These are phyloP conservation scores for Lagodon rhomboides DNA, from an alignment of 2,797 vertebrate species.

Conservation along the genomic window DNA sequence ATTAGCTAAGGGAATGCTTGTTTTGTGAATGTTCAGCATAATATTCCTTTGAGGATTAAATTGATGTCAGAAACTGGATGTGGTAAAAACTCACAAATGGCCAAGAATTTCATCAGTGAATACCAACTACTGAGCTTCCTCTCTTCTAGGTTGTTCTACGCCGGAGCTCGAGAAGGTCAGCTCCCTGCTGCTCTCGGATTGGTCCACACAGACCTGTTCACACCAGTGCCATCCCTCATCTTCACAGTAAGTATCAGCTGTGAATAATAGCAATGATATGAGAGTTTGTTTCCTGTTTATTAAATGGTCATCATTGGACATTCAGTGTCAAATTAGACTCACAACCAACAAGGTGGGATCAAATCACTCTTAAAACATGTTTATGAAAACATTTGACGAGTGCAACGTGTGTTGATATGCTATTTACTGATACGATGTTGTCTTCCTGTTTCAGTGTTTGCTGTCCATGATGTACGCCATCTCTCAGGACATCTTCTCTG, in stretches of 20 bases:
- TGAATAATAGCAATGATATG: not conserved
- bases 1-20: not conserved
- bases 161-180: constrained; percentile 85
- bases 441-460: constrained; percentile 71
- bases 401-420: not conserved
- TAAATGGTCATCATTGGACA: not conserved
- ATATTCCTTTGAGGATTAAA: not conserved
- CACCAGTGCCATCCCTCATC: constrained; percentile 86
- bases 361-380: not conserved
- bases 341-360: not conserved
- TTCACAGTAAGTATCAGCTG: constrained; percentile 80
- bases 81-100: not conserved
- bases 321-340: not conserved
- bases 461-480: constrained; percentile 86
- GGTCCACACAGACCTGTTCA: constrained; percentile 86
- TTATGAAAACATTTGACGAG: not conserved
- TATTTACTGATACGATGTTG: constrained; percentile 1
- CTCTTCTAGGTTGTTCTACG: constrained; percentile 82
- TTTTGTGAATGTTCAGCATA: not conserved
- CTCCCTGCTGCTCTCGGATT: constrained; percentile 85
- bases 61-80: not conserved
- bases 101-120: constrained; percentile 18
- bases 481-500: constrained; percentile 86
- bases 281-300: not conserved
- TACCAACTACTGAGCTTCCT: constrained; percentile 14